A percentile compares a stretch with the other conserved stretches of the same genome.
Conservation (phyloP, 1,140 invertebrate genomes). For the Bombus confusus region DNA sequence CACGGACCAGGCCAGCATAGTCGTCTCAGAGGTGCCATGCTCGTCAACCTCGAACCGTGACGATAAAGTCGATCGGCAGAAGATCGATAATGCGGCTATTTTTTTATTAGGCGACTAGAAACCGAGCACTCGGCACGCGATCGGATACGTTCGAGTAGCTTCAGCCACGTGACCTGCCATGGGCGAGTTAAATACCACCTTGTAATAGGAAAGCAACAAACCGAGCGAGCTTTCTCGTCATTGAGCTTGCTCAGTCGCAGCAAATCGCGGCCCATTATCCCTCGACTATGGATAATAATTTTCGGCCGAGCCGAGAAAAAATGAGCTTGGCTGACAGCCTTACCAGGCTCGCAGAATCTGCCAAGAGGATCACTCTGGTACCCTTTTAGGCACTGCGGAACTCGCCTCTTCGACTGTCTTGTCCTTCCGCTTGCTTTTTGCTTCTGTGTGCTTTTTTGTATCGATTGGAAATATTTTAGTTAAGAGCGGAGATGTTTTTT, state of each 20-base stretch:
- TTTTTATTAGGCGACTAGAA: slow-evolving; percentile 74
- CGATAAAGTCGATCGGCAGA: slow-evolving; percentile 64
- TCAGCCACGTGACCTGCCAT: slow-evolving; percentile 50
- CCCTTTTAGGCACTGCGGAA: slow-evolving; percentile 56
- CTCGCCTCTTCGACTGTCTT: not conserved
- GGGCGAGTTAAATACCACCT: slow-evolving; percentile 63
- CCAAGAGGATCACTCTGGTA: slow-evolving; percentile 44
- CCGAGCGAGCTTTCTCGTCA: not conserved
- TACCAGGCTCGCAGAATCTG: slow-evolving; percentile 69
- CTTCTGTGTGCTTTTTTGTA: too few species aligned
- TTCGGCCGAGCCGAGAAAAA: slow-evolving; percentile 68
- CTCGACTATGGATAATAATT: slow-evolving; percentile 54
- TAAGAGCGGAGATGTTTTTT: not conserved
- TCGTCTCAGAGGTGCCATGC: slow-evolving; percentile 20
- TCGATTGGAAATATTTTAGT: not conserved
- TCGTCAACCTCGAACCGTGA: not conserved
- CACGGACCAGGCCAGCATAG: slow-evolving; percentile 65
- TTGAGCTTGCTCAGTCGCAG: too few species aligned
- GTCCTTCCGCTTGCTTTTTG: not conserved
- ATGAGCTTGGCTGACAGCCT: slow-evolving; percentile 64
- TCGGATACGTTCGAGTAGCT: slow-evolving; percentile 20
- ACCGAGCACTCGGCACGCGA: slow-evolving; percentile 1
- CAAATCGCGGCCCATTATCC: not conserved
- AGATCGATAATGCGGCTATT: slow-evolving; percentile 74
- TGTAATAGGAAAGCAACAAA: slow-evolving; percentile 70